phyloP scores from a whole-genome alignment of 1,140 invertebrate genomes.

The Cydia splendana region DNA sequence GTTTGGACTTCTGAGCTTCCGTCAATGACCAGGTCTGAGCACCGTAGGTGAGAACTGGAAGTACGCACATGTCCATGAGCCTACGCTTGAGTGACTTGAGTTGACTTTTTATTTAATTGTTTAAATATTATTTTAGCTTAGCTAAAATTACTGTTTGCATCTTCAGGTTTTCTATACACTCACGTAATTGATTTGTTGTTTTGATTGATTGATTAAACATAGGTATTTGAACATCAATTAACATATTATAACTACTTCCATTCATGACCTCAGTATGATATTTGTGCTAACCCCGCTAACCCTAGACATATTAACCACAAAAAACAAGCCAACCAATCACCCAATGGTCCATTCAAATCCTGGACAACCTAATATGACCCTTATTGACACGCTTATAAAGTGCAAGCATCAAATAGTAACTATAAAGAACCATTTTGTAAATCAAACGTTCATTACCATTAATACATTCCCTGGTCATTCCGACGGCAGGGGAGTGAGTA shows the following conservation, averaged over 20 bases:
- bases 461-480: conserved; percentile 22
- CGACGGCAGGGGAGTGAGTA: conserved; percentile 19
- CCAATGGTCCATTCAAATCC: background rate
- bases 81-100: too few species aligned
- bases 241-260: background rate
- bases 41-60: too few species aligned
- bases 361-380: background rate
- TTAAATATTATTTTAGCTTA: too few species aligned
- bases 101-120: too few species aligned
- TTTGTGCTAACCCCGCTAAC: background rate
- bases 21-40: too few species aligned
- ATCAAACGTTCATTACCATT: conserved; percentile 32
- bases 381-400: background rate
- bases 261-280: background rate
- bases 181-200: too few species aligned
- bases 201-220: too few species aligned
- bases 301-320: conserved; percentile 1
- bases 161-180: too few species aligned
- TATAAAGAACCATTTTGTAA: conserved; percentile 23
- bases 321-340: conserved; percentile 20
- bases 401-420: conserved; percentile 7
- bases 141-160: too few species aligned
- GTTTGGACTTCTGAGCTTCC: too few species aligned
- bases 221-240: too few species aligned
- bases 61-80: too few species aligned